phyloP scores from a whole-genome alignment of 2,888 invertebrate genomes.

The Venusia cambrica region DNA sequence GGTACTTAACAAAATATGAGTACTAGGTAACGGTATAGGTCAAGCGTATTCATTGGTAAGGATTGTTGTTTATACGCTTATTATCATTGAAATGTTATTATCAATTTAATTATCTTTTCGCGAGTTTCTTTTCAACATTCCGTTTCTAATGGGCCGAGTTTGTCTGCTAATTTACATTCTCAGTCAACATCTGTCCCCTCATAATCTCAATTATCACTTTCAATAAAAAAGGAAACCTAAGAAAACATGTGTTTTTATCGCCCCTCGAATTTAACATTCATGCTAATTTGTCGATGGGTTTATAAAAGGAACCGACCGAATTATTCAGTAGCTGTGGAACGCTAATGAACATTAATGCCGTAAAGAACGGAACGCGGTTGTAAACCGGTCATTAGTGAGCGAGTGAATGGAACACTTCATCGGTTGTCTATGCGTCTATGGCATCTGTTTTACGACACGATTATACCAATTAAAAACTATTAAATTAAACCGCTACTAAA shows the following conservation, averaged over 20 bases:
- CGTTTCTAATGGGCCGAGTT: constrained; percentile 30
- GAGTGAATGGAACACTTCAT: constrained; percentile 67
- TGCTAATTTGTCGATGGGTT: constrained; percentile 77
- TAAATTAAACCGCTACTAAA: constrained; percentile 70
- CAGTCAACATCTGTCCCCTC: constrained; percentile 54
- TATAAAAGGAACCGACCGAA: constrained; percentile 72
- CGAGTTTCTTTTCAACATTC: constrained; percentile 7
- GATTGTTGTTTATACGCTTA: neutral
- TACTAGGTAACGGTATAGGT: no score
- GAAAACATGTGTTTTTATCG: constrained; percentile 69
- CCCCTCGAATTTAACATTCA: constrained; percentile 75
- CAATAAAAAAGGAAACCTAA: constrained; percentile 66
- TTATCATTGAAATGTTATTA: constrained; percentile 8
- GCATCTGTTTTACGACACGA: constrained; percentile 70
- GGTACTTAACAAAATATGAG: neutral
- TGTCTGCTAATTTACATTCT: constrained; percentile 61
- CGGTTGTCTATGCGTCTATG: constrained; percentile 66
- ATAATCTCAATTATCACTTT: constrained; percentile 79
- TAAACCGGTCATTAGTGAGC: constrained; percentile 63
- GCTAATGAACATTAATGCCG: constrained; percentile 75
- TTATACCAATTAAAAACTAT: constrained; percentile 79
- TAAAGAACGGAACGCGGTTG: constrained; percentile 55
- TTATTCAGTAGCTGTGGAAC: constrained; percentile 75
- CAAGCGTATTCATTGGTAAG: constrained; percentile 7
- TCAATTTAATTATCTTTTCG: constrained; percentile 3